Conservation (phyloP, 2,797 vertebrate species). For the Ceryle rudis region DNA sequence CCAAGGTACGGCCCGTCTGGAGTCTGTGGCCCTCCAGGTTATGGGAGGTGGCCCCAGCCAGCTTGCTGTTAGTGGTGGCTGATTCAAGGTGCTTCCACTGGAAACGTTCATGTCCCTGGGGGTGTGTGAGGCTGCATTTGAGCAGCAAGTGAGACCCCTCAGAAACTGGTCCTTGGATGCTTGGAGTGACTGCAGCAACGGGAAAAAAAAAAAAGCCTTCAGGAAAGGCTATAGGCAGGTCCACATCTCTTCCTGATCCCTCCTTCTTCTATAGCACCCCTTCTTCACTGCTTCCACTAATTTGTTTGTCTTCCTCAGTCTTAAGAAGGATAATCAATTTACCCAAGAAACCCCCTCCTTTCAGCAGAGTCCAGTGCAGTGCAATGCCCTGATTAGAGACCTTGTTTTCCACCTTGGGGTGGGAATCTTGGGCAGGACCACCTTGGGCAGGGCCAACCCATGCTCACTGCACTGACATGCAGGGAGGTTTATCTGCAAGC, state of each 20-base stretch:
- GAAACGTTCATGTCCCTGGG: constrained; percentile 19
- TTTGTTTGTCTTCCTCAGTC: background rate
- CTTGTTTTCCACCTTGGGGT: rapidly evolving
- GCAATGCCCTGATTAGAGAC: background rate
- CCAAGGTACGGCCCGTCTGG: background rate
- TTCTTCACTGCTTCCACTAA: background rate
- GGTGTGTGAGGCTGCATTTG: constrained; percentile 32
- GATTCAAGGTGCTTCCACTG: constrained; percentile 38
- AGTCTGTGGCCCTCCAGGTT: background rate
- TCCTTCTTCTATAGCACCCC: background rate
- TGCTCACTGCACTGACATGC: background rate
- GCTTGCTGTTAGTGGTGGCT: background rate
- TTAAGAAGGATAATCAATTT: background rate
- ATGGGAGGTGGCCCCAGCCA: background rate
- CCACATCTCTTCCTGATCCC: background rate
- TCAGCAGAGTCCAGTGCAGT: background rate
- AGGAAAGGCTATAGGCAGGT: background rate
- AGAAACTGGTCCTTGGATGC: constrained; percentile 16
- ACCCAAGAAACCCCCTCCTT: background rate
- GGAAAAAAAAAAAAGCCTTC: background rate
- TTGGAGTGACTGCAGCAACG: constrained; percentile 27
- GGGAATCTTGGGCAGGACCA: too few species aligned
- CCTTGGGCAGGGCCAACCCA: background rate
- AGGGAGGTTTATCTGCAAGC: background rate
- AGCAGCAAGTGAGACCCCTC: constrained; percentile 53